phyloP scores from a whole-genome alignment of 2,888 invertebrate species.

The Helleia helle region DNA sequence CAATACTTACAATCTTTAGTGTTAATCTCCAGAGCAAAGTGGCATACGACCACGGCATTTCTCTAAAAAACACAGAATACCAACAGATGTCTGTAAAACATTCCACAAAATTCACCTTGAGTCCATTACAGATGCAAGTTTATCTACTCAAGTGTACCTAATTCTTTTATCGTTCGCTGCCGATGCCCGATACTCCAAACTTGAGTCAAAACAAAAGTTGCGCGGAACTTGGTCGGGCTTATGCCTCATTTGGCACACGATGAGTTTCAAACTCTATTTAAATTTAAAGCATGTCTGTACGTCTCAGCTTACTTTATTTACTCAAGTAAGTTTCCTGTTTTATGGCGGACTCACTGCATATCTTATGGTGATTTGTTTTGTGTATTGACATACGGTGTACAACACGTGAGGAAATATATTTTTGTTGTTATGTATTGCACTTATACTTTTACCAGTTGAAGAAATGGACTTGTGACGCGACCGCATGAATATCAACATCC shows the following conservation, averaged over 20 bases:
- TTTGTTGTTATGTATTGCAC: too few relatives aligned
- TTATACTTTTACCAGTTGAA: too few relatives aligned
- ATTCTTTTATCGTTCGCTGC: conserved; percentile 24
- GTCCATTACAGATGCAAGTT: background rate
- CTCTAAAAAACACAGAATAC: too few relatives aligned
- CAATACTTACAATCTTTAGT: too few relatives aligned
- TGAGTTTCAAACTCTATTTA: conserved; percentile 34
- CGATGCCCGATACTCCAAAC: conserved; percentile 27
- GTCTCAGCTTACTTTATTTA: conserved; percentile 15
- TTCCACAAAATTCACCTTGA: background rate
- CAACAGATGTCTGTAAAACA: background rate
- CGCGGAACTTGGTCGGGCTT: conserved; percentile 28
- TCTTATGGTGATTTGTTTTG: conserved; percentile 8
- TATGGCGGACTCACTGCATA: conserved; percentile 7
- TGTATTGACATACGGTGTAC: conserved; percentile 7
- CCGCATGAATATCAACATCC: too few relatives aligned
- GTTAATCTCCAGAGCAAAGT: too few relatives aligned
- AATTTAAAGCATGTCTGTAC: conserved; percentile 28
- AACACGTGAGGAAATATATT: too few relatives aligned
- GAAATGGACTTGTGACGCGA: too few relatives aligned
- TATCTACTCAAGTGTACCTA: conserved; percentile 18
- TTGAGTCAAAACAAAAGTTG: conserved; percentile 31
- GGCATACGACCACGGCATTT: too few relatives aligned
- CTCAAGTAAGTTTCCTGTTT: conserved; percentile 12
- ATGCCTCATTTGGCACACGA: conserved; percentile 36